Base-by-base conservation (phyloP, 1,140 invertebrate species). In the Ridgeia piscesae region DNA sequence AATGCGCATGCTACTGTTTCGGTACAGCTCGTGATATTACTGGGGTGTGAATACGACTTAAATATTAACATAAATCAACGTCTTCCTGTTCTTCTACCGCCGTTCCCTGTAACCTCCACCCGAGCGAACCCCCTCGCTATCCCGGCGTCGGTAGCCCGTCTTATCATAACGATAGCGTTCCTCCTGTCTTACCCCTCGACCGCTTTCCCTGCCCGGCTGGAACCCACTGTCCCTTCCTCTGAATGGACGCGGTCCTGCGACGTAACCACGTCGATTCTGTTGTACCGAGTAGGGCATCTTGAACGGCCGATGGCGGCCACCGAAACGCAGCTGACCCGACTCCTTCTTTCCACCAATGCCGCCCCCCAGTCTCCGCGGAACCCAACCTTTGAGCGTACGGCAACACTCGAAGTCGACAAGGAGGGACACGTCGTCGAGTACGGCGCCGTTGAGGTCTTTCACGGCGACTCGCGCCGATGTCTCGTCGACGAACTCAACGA, bases 311-410 rank as follows among this genome's bases (percentile, higher is more conserved):
- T 97, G 97, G 94, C 96, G 96, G 35, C 98, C 97, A 11, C 98
- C 98, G 97, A 98, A 99, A 93, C 98, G 96, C 33, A 98, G 96
- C 94, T 99, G 98, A 0, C 98, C 98, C 4, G 98, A 98, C 95
- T 98, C 98, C 94, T 98, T 98, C 93, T 97, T 97, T 0, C 98
- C 98, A 21, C 98, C 98, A 95, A 98, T 98, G 33, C 98, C 98
- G 89, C 98, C 98, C 35, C 98, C 98, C 14, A 98, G 95, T 95
- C 98, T 96, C 94, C 98, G 96, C 9, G 98, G 98, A 95, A 97
- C 97, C 98, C 98, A 99, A 8, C 98, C 97, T 93, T 97, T 96
- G 93, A 98, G 95, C 11, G 94, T 95, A 93, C 97, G 94, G 92
- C 95, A 96, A 94, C 95, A 96, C 94, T 97, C 97, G 94, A 95